These are phyloP conservation scores for Onychostruthus taczanowskii DNA, from an alignment of 2,113 vertebrate genomes.

Conservation along the genomic window DNA sequence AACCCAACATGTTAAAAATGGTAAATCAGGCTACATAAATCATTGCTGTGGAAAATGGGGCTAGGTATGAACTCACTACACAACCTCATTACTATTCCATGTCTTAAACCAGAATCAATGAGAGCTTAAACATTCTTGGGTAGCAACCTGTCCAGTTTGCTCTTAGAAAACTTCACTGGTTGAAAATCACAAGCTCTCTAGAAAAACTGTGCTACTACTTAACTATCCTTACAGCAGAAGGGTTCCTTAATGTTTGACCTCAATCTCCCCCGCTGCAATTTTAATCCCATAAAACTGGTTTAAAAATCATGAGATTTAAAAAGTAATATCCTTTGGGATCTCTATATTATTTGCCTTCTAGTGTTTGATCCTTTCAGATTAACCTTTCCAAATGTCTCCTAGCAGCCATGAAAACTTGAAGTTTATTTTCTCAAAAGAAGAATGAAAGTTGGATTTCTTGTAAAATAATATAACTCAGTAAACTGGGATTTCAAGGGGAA, in stretches of 20 bases:
- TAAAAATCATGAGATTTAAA: conserved; percentile 47
- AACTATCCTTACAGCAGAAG: not conserved
- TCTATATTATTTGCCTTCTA: conserved; percentile 36
- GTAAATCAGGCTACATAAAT: not conserved
- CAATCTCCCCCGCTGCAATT: not conserved
- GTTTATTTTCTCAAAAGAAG: conserved; percentile 5
- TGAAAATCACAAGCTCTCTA: not conserved
- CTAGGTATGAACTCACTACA: not conserved
- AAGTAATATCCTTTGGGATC: conserved; percentile 19
- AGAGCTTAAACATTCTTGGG: not conserved
- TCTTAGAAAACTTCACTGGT: not conserved
- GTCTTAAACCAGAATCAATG: not conserved
- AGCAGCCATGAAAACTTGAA: conserved; percentile 8
- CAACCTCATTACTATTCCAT: not conserved
- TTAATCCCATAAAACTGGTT: conserved; percentile 33
- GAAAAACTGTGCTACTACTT: not conserved
- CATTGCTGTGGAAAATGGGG: not conserved
- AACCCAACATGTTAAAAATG: not conserved
- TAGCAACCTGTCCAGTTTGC: not conserved
- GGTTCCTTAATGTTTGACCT: conserved; percentile 22
- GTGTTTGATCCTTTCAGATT: conserved; percentile 46
- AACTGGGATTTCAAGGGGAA: not conserved
- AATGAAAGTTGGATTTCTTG: not conserved
- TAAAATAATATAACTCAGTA: not conserved
- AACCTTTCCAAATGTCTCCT: conserved; percentile 53